Evolutionary conservation across 2,888 invertebrate genomes (phyloP).

Genomic region (Alviniconcha strummeri): DNA sequence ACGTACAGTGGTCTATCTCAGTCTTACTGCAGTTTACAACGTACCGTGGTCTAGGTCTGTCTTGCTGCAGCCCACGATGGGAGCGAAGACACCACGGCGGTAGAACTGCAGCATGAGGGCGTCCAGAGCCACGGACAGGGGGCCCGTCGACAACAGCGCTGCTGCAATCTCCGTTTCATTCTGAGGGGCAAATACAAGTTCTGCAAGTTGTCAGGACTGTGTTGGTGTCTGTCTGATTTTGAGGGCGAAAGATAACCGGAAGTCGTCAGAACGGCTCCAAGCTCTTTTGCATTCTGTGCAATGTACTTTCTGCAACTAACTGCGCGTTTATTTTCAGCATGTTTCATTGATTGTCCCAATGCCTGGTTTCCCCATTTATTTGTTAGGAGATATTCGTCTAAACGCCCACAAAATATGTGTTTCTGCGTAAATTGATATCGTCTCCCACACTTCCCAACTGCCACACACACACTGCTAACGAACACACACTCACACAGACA

Average conservation of each 20-base stretch:
- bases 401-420: too few relatives aligned
- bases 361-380: too few relatives aligned
- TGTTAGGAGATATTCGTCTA: too few relatives aligned
- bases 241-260: too few relatives aligned
- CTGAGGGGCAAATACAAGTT: constrained; percentile 45
- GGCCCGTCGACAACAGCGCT: constrained; percentile 60
- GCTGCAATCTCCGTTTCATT: constrained; percentile 64
- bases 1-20: too few relatives aligned
- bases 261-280: too few relatives aligned
- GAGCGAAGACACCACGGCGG: constrained; percentile 32
- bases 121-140: constrained; percentile 65
- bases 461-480: neutral
- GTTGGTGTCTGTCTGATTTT: neutral
- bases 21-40: too few relatives aligned
- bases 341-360: too few relatives aligned
- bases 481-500: neutral
- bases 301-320: too few relatives aligned
- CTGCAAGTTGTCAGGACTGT: neutral
- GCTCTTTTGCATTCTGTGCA: too few relatives aligned
- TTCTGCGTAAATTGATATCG: too few relatives aligned
- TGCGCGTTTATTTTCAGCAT: too few relatives aligned
- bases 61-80: constrained; percentile 32
- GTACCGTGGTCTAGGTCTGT: constrained; percentile 35
- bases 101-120: constrained; percentile 57
- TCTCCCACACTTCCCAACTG: neutral